Evolutionary conservation across 2,888 invertebrate genomes (phyloP).

Genomic region (Lasioglossum leucozonium): DNA sequence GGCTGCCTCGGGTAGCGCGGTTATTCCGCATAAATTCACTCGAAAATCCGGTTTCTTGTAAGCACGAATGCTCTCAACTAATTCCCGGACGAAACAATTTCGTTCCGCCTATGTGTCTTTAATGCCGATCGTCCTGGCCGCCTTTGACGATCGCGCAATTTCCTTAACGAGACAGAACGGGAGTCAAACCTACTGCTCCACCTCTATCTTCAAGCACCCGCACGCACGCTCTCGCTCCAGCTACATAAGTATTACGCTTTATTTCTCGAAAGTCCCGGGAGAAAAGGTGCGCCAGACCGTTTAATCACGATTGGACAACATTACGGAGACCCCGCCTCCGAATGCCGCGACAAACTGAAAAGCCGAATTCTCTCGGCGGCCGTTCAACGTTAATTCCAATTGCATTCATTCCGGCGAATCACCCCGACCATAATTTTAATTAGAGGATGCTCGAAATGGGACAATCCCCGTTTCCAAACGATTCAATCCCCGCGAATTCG

Average conservation of each 20-base stretch:
- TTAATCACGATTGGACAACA: neutral
- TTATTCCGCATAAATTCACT: neutral
- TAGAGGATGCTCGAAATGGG: conserved; percentile 22
- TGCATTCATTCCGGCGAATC: conserved; percentile 21
- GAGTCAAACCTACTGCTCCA: neutral
- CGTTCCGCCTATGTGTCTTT: neutral
- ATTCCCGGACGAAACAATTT: neutral
- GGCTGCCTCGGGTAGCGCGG: neutral
- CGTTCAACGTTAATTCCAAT: conserved; percentile 4
- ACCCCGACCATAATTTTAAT: conserved; percentile 16
- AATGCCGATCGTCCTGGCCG: neutral
- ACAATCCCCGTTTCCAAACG: conserved; percentile 2
- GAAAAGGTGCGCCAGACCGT: neutral
- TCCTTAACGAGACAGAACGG: neutral
- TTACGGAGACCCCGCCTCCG: neutral
- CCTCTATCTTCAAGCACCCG: neutral
- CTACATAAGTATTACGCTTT: neutral
- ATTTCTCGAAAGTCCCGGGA: neutral
- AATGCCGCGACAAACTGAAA: neutral
- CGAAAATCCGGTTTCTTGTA: neutral
- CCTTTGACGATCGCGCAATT: neutral
- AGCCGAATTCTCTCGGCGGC: neutral
- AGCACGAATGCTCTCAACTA: neutral
- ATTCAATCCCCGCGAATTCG: conserved; percentile 22
- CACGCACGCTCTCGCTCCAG: neutral